Evolutionary conservation across 2,797 vertebrate species (phyloP).

Genomic region (Enteromius viviparus): DNA sequence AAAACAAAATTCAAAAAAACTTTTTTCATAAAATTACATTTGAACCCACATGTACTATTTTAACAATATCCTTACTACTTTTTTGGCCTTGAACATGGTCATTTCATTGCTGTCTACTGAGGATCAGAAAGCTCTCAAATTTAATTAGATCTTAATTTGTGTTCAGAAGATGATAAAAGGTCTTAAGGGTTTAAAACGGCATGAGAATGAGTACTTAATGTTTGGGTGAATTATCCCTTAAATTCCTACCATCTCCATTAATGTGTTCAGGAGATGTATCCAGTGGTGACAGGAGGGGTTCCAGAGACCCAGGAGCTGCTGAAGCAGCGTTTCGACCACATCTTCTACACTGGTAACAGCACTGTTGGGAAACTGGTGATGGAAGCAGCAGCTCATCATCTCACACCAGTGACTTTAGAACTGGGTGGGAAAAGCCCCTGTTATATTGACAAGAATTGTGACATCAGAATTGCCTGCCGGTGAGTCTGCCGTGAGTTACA

Average conservation of each 20-base stretch:
- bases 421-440: conserved; percentile 94
- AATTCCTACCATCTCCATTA: background rate
- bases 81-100: background rate
- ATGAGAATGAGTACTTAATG: background rate
- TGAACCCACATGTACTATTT: too few species aligned
- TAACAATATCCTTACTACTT: too few species aligned
- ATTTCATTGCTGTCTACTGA: background rate
- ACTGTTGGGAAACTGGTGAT: conserved; percentile 84
- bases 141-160: background rate
- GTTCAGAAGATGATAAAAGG: background rate
- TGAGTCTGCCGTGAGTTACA: conserved; percentile 57
- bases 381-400: conserved; percentile 84
- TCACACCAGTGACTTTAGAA: conserved; percentile 92
- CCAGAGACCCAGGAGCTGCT: conserved; percentile 87
- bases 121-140: background rate
- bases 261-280: conserved; percentile 74
- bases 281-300: conserved; percentile 81
- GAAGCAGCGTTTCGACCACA: conserved; percentile 84
- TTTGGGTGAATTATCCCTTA: background rate
- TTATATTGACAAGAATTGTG: conserved; percentile 83
- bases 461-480: conserved; percentile 80
- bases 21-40: too few species aligned
- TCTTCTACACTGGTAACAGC: conserved; percentile 86
- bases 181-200: background rate
- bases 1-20: too few species aligned